Evolutionary conservation across 2,888 invertebrate species (phyloP).

Genomic region (Drosophila sordidula): DNA sequence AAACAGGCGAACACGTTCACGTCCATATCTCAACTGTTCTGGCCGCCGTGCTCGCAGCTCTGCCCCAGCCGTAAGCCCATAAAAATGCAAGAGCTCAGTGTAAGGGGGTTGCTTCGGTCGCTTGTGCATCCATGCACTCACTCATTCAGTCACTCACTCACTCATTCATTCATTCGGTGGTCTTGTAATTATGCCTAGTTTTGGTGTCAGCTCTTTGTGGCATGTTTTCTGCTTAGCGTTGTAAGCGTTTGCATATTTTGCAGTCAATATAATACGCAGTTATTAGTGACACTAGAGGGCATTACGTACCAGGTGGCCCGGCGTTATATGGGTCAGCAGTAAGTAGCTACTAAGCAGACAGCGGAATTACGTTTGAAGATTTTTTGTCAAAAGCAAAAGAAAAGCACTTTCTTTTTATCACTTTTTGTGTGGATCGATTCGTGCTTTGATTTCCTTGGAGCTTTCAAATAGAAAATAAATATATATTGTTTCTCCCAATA

Average conservation of each 20-base stretch:
- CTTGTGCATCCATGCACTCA: slow-evolving; percentile 26
- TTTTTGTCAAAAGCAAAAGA: slow-evolving; percentile 4
- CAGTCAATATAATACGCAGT: slow-evolving; percentile 73
- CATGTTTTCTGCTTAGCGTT: slow-evolving; percentile 24
- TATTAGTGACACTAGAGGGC: slow-evolving; percentile 67
- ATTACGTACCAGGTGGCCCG: slow-evolving; percentile 18
- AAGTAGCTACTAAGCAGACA: slow-evolving; percentile 25
- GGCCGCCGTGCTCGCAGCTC: slow-evolving; percentile 30
- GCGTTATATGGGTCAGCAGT: slow-evolving; percentile 44
- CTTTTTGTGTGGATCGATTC: too few species aligned
- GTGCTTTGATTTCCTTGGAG: neutral
- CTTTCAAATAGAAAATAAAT: neutral
- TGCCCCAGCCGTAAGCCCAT: slow-evolving; percentile 67
- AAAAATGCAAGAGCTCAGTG: slow-evolving; percentile 70
- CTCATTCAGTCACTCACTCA: slow-evolving; percentile 22
- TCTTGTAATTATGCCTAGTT: slow-evolving; percentile 41
- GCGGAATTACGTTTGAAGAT: slow-evolving; percentile 23
- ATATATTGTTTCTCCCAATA: neutral
- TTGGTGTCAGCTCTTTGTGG: slow-evolving; percentile 35
- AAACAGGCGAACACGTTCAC: slow-evolving; percentile 49
- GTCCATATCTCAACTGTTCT: slow-evolving; percentile 62
- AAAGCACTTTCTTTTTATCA: neutral
- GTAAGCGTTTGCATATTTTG: slow-evolving; percentile 39
- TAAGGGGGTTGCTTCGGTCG: slow-evolving; percentile 22
- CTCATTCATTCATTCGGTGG: slow-evolving; percentile 27